Conservation (phyloP, 2,888 invertebrate genomes). For the Cistogaster globosa region DNA sequence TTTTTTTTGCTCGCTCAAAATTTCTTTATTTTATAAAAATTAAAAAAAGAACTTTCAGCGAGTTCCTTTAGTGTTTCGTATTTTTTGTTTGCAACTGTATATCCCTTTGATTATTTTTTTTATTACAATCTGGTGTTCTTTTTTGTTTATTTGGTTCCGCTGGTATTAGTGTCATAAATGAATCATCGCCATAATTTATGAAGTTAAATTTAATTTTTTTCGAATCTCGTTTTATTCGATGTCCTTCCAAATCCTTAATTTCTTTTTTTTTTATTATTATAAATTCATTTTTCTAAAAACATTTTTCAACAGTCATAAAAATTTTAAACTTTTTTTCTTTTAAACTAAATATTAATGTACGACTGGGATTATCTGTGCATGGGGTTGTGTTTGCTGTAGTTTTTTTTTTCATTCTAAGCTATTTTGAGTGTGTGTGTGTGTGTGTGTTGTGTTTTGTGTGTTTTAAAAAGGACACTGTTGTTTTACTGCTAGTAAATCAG, state of each 20-base stretch:
- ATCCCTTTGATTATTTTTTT: too few relatives aligned
- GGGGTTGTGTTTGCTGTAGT: constrained; percentile 1
- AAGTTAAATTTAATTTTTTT: constrained; percentile 23
- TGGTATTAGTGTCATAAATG: constrained; percentile 51
- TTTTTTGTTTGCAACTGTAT: too few relatives aligned
- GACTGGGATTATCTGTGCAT: background rate
- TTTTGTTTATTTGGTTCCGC: background rate
- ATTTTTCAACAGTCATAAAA: constrained; percentile 42
- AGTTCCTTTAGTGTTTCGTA: too few relatives aligned
- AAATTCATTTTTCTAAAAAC: background rate
- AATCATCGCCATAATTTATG: constrained; percentile 55
- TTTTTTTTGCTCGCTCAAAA: too few relatives aligned
- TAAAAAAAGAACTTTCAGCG: too few relatives aligned
- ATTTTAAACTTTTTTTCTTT: background rate
- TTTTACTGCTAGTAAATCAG: constrained; percentile 41
- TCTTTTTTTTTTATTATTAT: constrained; percentile 28
- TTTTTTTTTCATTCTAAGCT: constrained; percentile 30
- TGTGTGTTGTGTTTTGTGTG: background rate
- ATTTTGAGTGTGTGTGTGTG: background rate
- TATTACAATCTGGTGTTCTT: too few relatives aligned
- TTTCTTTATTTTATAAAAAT: too few relatives aligned
- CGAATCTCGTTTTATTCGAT: constrained; percentile 15
- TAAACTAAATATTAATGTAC: background rate
- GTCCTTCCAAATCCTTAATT: constrained; percentile 40
- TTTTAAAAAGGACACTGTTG: constrained; percentile 32